Conservation (phyloP, 2,888 invertebrate genomes). For the Lingula anatina region DNA sequence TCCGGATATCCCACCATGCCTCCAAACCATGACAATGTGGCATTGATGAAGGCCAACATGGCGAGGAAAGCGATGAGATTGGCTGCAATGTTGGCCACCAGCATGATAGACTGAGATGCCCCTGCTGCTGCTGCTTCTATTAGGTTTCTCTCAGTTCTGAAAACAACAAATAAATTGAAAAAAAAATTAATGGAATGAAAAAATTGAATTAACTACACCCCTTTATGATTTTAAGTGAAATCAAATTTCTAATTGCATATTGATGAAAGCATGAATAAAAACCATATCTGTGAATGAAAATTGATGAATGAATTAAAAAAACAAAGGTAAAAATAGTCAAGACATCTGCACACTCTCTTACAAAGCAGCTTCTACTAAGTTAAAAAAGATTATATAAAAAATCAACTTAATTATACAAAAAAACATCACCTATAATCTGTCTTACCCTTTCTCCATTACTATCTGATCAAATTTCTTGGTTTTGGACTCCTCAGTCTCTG, state of each 20-base stretch:
- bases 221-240: too few species aligned
- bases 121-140: conserved; percentile 89
- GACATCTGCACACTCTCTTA: too few species aligned
- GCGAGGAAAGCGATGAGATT: conserved; percentile 91
- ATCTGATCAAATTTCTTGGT: conserved; percentile 13
- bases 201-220: not conserved
- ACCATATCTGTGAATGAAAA: too few species aligned
- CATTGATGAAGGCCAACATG: conserved; percentile 78
- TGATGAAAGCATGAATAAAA: too few species aligned
- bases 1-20: conserved; percentile 39
- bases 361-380: too few species aligned
- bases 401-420: too few species aligned
- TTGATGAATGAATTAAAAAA: too few species aligned
- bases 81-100: conserved; percentile 81
- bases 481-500: conserved; percentile 75
- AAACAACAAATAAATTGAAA: conserved; percentile 8
- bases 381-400: too few species aligned
- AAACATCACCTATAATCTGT: too few species aligned
- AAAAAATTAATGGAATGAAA: too few species aligned
- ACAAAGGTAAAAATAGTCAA: too few species aligned
- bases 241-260: too few species aligned
- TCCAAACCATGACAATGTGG: conserved; percentile 75
- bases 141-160: conserved; percentile 73
- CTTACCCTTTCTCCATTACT: conserved; percentile 9
- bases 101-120: conserved; percentile 71